These are phyloP conservation scores for Teleopsis dalmanni DNA, from an alignment of 1,140 invertebrate species.

Conservation along the genomic window DNA sequence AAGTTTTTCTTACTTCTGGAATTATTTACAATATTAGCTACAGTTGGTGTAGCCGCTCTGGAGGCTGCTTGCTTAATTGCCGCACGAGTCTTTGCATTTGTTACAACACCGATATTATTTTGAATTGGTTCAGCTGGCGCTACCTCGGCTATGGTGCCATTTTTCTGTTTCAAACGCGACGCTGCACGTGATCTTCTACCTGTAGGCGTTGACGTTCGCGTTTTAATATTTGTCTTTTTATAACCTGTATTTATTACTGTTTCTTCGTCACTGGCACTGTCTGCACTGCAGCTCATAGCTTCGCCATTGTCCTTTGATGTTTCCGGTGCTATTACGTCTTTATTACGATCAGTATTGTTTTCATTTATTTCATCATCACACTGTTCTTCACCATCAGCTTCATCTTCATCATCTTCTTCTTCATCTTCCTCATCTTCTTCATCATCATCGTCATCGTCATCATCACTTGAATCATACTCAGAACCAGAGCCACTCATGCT, in stretches of 20 bases:
- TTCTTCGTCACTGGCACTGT: slow-evolving; percentile 11
- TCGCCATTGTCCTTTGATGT: slow-evolving; percentile 6
- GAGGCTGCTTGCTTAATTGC: slow-evolving; percentile 4
- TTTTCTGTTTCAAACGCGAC: slow-evolving; percentile 25
- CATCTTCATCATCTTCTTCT: slow-evolving; percentile 21
- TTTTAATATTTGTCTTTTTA: slow-evolving; percentile 18
- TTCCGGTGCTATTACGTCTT: slow-evolving; percentile 16
- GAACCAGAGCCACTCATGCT: slow-evolving; percentile 37
- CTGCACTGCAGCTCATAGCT: background rate
- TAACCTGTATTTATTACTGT: slow-evolving; percentile 15
- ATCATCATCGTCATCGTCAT: slow-evolving; percentile 34
- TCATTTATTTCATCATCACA: slow-evolving; percentile 18
- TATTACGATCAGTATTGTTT: slow-evolving; percentile 15
- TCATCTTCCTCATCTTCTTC: slow-evolving; percentile 28
- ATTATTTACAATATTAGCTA: background rate
- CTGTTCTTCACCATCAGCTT: slow-evolving; percentile 12
- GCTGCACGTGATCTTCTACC: slow-evolving; percentile 11
- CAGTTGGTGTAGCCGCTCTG: slow-evolving; percentile 24
- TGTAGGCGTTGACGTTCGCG: slow-evolving; percentile 25
- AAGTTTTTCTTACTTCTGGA: background rate
- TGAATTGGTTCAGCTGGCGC: slow-evolving; percentile 12
- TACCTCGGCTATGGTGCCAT: slow-evolving; percentile 19
- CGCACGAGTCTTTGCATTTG: background rate
- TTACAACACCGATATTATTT: slow-evolving; percentile 14
- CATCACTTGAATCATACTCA: slow-evolving; percentile 31